A percentile compares a stretch with the other conserved stretches of the same genome.
Evolutionary conservation across 2,113 vertebrate genomes (phyloP).

Genomic region (Poeciliopsis turrubarensis): DNA sequence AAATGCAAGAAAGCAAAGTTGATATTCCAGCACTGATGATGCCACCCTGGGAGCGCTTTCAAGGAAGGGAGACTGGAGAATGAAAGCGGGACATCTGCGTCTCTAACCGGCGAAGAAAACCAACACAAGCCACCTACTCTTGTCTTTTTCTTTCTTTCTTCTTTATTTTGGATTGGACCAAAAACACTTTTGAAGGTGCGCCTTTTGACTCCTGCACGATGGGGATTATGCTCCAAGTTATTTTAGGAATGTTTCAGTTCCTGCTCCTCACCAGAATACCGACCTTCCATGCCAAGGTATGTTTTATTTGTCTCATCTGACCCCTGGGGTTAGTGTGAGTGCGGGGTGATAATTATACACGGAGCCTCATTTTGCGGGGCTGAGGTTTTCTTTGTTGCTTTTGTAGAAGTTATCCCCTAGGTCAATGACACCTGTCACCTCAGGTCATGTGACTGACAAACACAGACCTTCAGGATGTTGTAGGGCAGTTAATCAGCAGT

Average conservation of each 20-base stretch:
- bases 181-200: slow-evolving; percentile 53
- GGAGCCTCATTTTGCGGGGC: not conserved
- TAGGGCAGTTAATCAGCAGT: not conserved
- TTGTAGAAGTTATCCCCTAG: slow-evolving; percentile 54
- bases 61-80: slow-evolving; percentile 58
- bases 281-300: slow-evolving; percentile 80
- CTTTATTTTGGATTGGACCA: slow-evolving; percentile 61
- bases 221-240: slow-evolving; percentile 85
- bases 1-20: slow-evolving; percentile 54
- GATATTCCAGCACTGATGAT: slow-evolving; percentile 41
- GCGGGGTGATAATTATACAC: not conserved
- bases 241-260: slow-evolving; percentile 86
- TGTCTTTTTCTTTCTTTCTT: not conserved
- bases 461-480: not conserved
- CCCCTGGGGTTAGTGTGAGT: slow-evolving; percentile 19
- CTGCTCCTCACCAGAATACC: slow-evolving; percentile 82
- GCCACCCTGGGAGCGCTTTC: slow-evolving; percentile 58
- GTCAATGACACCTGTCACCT: slow-evolving; percentile 75
- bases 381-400: not conserved
- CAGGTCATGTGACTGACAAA: slow-evolving; percentile 27
- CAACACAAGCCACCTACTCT: slow-evolving; percentile 28
- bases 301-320: slow-evolving; percentile 26
- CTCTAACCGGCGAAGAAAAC: slow-evolving; percentile 41
- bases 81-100: slow-evolving; percentile 53
- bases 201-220: slow-evolving; percentile 77